Evolutionary conservation across 53 echinoderm and acorn worm genomes (phyloP), one percentile per base, ranked within the genome.

Genomic region (Holothuria scabra): DNA sequence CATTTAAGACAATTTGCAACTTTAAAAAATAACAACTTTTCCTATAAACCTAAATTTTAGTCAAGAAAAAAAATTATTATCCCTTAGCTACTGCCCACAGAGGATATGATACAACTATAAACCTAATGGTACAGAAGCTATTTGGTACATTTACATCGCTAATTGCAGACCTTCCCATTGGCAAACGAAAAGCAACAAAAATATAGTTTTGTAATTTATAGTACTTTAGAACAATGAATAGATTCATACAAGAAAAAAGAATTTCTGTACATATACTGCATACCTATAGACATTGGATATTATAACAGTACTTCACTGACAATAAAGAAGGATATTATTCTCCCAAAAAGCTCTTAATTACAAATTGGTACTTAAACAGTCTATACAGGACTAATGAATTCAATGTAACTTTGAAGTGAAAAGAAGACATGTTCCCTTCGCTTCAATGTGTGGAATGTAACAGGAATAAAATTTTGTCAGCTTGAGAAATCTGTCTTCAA

Each of bases 231-330:
- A 69, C 69, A 69, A 69, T 69, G 31, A 69, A n/a, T 22, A 32
- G 35, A 41, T 69, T 32, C 34, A 69, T 34, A 69, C 69, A 69
- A 34, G 21, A 33, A 69, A 34, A n/a, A 31, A 32, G 11, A 37
- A 68, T n/a, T 68, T 68, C 69, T 69, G 69, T 69, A 69, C 69
- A 69, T 69, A 69, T 32, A 14, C 38, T 69, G 69, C 69, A 69
- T 69, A 69, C 69, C 69, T 69, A 32, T 69, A 4, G 69, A 69
- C 69, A 69, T 30, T 69, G 34, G 69, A 16, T 52, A 41, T 22
- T 69, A 69, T 38, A 41, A 33, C 69, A 34, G 34, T 49, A 72
- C 72, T 35, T 46, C 46, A 44, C 41, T 41, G 48, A 72, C 44
- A 16, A 23, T 32, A 26, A 72, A n/a, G 1, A n/a, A 9, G 10